Evolutionary conservation across 2,113 vertebrate species (phyloP).

Genomic region (Sceloporus undulatus): DNA sequence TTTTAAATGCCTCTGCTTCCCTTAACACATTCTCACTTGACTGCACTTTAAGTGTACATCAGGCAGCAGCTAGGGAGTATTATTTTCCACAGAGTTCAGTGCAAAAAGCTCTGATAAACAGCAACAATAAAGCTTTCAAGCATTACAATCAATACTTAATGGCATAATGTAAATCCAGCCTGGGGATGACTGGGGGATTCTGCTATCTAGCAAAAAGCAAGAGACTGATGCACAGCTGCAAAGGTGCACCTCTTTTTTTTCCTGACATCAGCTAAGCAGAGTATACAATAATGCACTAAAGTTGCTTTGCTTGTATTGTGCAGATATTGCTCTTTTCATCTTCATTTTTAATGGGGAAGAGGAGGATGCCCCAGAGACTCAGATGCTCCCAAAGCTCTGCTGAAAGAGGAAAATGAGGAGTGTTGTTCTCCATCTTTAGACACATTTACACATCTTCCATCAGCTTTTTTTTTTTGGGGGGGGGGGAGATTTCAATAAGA

Average conservation of each 20-base stretch:
- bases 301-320: slow-evolving; percentile 58
- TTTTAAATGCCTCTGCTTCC: not conserved
- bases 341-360: slow-evolving; percentile 47
- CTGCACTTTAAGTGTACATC: slow-evolving; percentile 36
- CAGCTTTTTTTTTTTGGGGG: slow-evolving; percentile 41
- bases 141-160: slow-evolving; percentile 70
- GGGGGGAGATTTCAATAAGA: slow-evolving; percentile 70
- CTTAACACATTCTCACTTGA: slow-evolving; percentile 43
- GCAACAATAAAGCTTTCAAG: slow-evolving; percentile 69
- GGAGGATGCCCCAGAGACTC: slow-evolving; percentile 59
- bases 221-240: slow-evolving; percentile 57
- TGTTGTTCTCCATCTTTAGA: slow-evolving; percentile 74
- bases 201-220: slow-evolving; percentile 63
- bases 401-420: not conserved
- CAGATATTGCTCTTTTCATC: slow-evolving; percentile 50
- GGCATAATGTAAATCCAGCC: slow-evolving; percentile 71
- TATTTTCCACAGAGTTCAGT: slow-evolving; percentile 61
- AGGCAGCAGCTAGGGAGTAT: slow-evolving; percentile 27
- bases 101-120: slow-evolving; percentile 68
- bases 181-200: slow-evolving; percentile 58
- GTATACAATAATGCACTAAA: slow-evolving; percentile 56
- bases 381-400: slow-evolving; percentile 60
- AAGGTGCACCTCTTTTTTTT: slow-evolving; percentile 44
- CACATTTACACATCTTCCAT: slow-evolving; percentile 76
- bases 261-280: slow-evolving; percentile 29